Conservation (phyloP, 2,888 invertebrate species). For the Tetranychus truncatus region DNA sequence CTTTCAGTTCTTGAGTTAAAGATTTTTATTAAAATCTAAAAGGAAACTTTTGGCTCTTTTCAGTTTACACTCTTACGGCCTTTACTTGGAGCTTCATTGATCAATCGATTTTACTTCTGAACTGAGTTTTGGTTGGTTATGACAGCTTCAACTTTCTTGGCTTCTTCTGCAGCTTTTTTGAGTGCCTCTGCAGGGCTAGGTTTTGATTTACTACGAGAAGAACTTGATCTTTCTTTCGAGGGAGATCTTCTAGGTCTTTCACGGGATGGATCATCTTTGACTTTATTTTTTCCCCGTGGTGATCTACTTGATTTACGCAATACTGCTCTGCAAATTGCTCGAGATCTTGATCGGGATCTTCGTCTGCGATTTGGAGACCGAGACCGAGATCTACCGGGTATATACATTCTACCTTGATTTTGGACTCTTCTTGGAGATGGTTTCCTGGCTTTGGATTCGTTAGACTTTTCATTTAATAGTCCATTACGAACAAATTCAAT, state of each 20-base stretch:
- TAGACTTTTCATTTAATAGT: neutral
- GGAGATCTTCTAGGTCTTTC: neutral
- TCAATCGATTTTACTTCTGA: neutral
- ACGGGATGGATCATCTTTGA: too few relatives aligned
- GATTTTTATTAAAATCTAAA: too few relatives aligned
- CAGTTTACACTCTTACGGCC: too few relatives aligned
- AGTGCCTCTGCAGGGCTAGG: neutral
- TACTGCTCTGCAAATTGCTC: neutral
- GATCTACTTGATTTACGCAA: neutral
- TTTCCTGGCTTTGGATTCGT: neutral
- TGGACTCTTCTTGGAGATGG: neutral
- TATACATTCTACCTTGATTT: neutral
- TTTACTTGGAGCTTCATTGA: too few relatives aligned
- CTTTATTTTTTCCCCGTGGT: neutral
- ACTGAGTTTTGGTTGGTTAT: neutral
- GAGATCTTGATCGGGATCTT: neutral
- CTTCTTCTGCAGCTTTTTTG: neutral
- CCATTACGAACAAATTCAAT: neutral
- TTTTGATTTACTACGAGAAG: neutral
- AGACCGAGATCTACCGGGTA: neutral
- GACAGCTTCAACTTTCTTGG: neutral
- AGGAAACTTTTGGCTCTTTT: too few relatives aligned
- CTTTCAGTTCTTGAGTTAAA: too few relatives aligned
- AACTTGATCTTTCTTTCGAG: neutral
- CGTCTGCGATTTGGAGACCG: neutral